Base-by-base conservation (phyloP, 2,888 invertebrate species). In the Drosophila robusta region DNA sequence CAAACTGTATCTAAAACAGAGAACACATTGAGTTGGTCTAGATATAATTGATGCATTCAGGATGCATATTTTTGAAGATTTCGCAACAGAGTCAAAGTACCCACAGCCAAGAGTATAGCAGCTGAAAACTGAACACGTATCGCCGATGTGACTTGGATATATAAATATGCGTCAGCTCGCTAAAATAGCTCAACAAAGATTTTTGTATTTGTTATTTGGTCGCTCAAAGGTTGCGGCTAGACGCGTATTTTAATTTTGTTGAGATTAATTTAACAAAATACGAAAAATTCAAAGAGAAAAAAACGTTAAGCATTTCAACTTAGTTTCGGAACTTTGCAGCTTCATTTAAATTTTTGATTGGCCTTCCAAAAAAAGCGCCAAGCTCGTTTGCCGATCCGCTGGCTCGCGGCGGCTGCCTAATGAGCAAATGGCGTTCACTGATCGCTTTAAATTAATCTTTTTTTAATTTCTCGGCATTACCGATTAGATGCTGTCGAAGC, bases 311-410 rank as follows among this genome's bases (percentile, higher is more conserved):
- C 73, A 70, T 71, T 75, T 78, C 72, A 85, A 75, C 78, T 82
- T 78, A 78, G 85, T 85, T 87, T 87, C 67, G 70, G 78, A 83
- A 83, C 83, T 87, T 77, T 86, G 80, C 82, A 78, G 80, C 87
- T 80, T 89, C 80, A 88, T 88, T 89, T 87, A 86, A 87, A 89
- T 87, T 87, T 79, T 88, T 88, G 89, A 88, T 88, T 88, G 79
- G 82, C 73, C 76, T 68, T 71, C 79, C 66, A 60, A 70, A 65
- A 69, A 60, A 64, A 58, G 67, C 66, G 66, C 60, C 55, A 70
- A 82, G 80, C 86, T 86, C 61, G 83, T 80, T 86, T 84, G 74
- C 49, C 68, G 86, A 82, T 85, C 72, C 78, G 75, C 57, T 47
- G 57, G 36, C 60, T 56, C n/a, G 36, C 18, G 57, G 52, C 58